Evolutionary conservation across 2,888 invertebrate genomes (phyloP).

Genomic region (Hyposoter dolosus): DNA sequence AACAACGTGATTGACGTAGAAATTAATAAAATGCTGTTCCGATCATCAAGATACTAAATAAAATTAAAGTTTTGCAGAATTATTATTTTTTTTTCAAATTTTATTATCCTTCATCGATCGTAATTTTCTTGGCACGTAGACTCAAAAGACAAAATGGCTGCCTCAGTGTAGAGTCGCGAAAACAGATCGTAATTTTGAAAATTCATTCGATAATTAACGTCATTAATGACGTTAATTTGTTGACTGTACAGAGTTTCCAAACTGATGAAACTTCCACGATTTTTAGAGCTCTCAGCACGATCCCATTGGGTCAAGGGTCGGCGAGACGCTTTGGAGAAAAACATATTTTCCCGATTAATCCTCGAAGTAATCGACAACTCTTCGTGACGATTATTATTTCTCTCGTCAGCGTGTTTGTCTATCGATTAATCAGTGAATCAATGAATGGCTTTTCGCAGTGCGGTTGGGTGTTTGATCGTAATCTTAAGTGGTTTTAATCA

Average conservation of each 20-base stretch:
- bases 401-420: not conserved
- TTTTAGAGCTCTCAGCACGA: not conserved
- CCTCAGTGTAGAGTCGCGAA: not conserved
- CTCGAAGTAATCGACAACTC: not conserved
- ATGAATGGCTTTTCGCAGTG: not conserved
- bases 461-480: not conserved
- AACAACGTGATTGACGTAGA: too few relatives aligned
- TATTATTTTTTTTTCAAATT: too few relatives aligned
- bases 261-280: not conserved
- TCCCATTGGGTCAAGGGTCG: slow-evolving; percentile 7
- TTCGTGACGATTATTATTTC: slow-evolving; percentile 11
- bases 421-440: slow-evolving; percentile 5
- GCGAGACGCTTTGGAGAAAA: not conserved
- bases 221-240: not conserved
- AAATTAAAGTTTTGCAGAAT: too few relatives aligned
- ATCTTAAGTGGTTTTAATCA: not conserved
- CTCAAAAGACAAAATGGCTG: not conserved
- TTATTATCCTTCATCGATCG: too few relatives aligned
- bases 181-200: not conserved
- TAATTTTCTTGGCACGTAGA: too few relatives aligned
- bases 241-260: not conserved
- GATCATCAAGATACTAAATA: too few relatives aligned
- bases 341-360: slow-evolving; percentile 3
- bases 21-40: too few relatives aligned
- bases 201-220: not conserved